These are phyloP conservation scores for Sussaba pulchella DNA, from an alignment of 2,888 invertebrate genomes.

Conservation along the genomic window DNA sequence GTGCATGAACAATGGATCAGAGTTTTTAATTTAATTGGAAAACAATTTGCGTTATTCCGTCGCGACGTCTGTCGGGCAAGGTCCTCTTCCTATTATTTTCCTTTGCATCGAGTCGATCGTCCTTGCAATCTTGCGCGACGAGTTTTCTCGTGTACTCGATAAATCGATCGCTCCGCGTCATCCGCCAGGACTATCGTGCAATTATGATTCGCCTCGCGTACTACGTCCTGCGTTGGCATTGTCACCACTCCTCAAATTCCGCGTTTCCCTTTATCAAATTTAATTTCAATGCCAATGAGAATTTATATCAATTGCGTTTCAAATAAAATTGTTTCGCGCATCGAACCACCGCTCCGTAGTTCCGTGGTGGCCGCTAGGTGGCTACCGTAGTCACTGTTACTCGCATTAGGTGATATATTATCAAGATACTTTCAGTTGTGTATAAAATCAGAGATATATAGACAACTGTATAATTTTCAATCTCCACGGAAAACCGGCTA, in stretches of 20 bases:
- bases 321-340: too few species aligned
- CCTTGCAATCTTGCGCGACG: constrained; percentile 32
- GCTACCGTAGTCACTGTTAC: too few species aligned
- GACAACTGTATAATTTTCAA: too few species aligned
- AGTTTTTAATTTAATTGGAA: background rate
- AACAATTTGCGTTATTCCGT: background rate
- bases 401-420: too few species aligned
- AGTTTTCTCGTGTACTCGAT: constrained; percentile 16
- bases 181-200: constrained; percentile 19
- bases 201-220: constrained; percentile 2
- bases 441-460: too few species aligned
- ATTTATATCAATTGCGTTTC: background rate
- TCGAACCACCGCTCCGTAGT: too few species aligned
- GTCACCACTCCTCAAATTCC: constrained; percentile 4
- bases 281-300: background rate
- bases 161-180: constrained; percentile 45
- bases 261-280: background rate
- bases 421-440: too few species aligned
- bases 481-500: too few species aligned
- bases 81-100: constrained; percentile 43
- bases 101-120: constrained; percentile 48
- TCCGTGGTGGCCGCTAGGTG: too few species aligned
- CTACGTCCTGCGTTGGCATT: constrained; percentile 7
- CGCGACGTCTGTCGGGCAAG: constrained; percentile 36
- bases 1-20: too few species aligned